Percentiles rank a stretch among this genome's conserved stretches.
phyloP scores from a whole-genome alignment of 2,888 invertebrate species.

The Leptopterna dolabrata region DNA sequence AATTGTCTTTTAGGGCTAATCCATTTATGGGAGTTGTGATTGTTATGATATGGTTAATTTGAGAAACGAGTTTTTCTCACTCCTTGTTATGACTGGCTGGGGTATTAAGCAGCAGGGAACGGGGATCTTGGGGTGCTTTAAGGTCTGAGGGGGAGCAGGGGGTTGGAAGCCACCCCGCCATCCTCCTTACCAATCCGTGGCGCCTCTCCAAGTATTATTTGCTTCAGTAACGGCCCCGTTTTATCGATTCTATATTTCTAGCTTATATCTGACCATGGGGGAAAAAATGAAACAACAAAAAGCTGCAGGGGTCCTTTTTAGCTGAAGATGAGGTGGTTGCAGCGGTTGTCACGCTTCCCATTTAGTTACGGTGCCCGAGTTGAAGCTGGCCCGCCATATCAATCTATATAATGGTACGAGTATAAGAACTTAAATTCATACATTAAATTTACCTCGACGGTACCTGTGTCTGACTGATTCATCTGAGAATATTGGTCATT shows the following conservation, averaged over 20 bases:
- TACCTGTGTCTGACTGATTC: too few species aligned
- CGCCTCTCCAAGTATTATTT: conserved; percentile 57
- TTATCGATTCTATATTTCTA: conserved; percentile 55
- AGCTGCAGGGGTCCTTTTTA: conserved; percentile 37
- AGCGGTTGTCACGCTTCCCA: neutral
- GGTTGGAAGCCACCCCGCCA: neutral
- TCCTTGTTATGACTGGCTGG: conserved; percentile 17
- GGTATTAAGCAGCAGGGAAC: conserved; percentile 23
- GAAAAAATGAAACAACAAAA: conserved; percentile 29
- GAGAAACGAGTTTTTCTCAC: neutral
- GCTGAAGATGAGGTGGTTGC: neutral
- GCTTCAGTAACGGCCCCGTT: conserved; percentile 54
- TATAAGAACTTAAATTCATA: too few species aligned
- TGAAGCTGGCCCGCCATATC: too few species aligned
- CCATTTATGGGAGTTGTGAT: neutral
- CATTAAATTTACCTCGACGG: too few species aligned
- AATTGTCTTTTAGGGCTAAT: conserved; percentile 3
- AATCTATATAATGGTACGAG: too few species aligned
- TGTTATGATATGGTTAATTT: conserved; percentile 3
- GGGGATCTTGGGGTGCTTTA: neutral
- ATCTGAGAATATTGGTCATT: too few species aligned
- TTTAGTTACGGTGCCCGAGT: too few species aligned
- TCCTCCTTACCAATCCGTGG: conserved; percentile 26
- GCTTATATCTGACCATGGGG: conserved; percentile 49
- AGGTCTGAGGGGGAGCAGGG: neutral